Percentiles rank a stretch among this genome's conserved stretches.
Conservation (phyloP, 2,888 invertebrate species). For the Auanema sp. region DNA sequence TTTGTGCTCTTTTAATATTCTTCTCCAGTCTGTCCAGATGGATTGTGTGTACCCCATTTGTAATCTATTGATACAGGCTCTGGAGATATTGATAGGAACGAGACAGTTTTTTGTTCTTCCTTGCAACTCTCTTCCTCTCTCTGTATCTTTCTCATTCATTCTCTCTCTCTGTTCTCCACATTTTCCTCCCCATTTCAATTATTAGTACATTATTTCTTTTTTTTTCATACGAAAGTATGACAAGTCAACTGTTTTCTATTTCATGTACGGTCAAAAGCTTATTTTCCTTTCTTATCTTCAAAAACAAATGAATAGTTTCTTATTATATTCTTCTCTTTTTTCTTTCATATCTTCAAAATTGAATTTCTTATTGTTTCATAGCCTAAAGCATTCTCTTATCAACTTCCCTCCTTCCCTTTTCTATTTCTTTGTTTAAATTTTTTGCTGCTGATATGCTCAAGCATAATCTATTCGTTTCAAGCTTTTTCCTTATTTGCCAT, state of each 20-base stretch:
- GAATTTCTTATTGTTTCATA: not conserved
- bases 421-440: no score
- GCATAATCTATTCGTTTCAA: no score
- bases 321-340: conserved; percentile 1
- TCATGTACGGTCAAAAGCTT: conserved; percentile 1
- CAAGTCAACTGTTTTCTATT: not conserved
- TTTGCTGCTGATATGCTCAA: no score
- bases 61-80: no score
- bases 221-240: not conserved
- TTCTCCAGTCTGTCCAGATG: not conserved
- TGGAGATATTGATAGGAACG: conserved; percentile 7
- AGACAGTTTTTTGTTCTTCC: conserved; percentile 10
- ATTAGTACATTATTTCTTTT: not conserved
- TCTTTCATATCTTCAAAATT: conserved; percentile 1
- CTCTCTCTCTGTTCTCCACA: not conserved
- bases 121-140: not conserved
- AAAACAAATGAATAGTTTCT: not conserved
- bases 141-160: not conserved
- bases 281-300: not conserved
- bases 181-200: not conserved
- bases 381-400: not conserved
- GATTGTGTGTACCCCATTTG: conserved; percentile 6
- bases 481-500: no score
- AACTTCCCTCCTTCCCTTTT: not conserved
- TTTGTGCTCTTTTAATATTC: not conserved